Percentiles rank a stretch among this genome's conserved stretches.
These are phyloP conservation scores for Coenonympha glycerion DNA, from an alignment of 2,888 invertebrate genomes.

Conservation along the genomic window DNA sequence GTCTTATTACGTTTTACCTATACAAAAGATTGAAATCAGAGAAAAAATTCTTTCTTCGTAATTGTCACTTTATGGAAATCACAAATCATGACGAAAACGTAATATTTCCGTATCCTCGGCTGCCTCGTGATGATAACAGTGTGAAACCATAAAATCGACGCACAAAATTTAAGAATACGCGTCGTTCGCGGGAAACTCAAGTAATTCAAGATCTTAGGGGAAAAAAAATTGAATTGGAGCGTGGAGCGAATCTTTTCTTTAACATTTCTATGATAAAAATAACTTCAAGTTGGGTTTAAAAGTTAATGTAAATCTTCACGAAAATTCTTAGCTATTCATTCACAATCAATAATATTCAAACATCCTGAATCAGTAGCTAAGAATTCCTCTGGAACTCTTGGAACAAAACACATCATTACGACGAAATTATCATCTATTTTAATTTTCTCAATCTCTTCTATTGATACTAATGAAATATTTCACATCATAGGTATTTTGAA, in stretches of 20 bases:
- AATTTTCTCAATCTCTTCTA: too few species aligned
- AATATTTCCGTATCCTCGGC: constrained; percentile 22
- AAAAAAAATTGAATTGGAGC: constrained; percentile 1
- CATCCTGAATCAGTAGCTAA: too few species aligned
- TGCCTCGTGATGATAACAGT: constrained; percentile 23
- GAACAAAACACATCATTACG: too few species aligned
- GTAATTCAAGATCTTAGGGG: constrained; percentile 2
- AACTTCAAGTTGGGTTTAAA: background rate
- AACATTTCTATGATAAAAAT: background rate
- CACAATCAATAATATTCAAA: too few species aligned
- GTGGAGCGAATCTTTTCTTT: background rate
- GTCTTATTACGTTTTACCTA: background rate
- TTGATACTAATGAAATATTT: too few species aligned
- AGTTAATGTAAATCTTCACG: too few species aligned
- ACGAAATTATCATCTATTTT: too few species aligned
- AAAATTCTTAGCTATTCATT: too few species aligned
- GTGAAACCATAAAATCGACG: constrained; percentile 23
- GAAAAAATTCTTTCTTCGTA: background rate
- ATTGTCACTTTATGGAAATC: constrained; percentile 18
- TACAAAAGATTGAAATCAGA: background rate
- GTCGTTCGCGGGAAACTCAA: constrained; percentile 6
- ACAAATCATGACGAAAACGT: constrained; percentile 15
- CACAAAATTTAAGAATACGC: constrained; percentile 15
- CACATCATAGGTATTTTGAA: too few species aligned
- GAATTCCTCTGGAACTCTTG: too few species aligned